phyloP scores from a whole-genome alignment of 1,140 invertebrate species.

The Adoxophyes honmai region DNA sequence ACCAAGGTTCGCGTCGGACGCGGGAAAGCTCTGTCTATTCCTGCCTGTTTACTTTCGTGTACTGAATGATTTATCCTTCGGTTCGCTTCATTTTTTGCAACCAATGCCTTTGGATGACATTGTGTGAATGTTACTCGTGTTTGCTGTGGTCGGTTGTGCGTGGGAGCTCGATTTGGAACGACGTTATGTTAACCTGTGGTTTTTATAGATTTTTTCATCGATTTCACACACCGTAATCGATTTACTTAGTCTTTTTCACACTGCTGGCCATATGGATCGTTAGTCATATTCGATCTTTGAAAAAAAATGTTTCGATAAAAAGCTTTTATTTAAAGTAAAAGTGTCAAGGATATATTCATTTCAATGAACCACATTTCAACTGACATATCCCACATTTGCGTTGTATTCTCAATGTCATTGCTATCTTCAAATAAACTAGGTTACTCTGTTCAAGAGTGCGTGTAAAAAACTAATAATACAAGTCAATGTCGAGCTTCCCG shows the following conservation, averaged over 20 bases:
- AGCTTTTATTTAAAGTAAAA: too few relatives aligned
- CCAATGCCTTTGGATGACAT: neutral
- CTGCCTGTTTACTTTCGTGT: neutral
- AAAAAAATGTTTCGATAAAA: too few relatives aligned
- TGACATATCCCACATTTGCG: neutral
- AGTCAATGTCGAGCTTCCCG: conserved; percentile 9
- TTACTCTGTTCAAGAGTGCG: neutral
- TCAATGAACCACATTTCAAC: neutral
- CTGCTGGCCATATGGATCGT: too few relatives aligned
- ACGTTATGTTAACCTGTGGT: too few relatives aligned
- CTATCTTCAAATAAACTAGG: neutral
- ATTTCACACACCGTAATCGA: too few relatives aligned
- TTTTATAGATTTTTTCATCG: too few relatives aligned
- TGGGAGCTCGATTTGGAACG: too few relatives aligned
- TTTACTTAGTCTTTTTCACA: too few relatives aligned
- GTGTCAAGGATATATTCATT: neutral
- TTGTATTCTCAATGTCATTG: neutral
- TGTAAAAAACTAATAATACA: conserved; percentile 9
- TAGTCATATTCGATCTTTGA: too few relatives aligned
- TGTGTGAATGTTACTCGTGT: too few relatives aligned
- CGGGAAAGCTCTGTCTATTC: neutral
- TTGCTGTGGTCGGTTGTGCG: too few relatives aligned
- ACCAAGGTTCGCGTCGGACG: neutral
- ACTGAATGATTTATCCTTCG: neutral
- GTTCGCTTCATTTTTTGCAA: neutral